Conservation (phyloP, 2,113 vertebrate genomes). For the Rhynchomys soricoides region DNA sequence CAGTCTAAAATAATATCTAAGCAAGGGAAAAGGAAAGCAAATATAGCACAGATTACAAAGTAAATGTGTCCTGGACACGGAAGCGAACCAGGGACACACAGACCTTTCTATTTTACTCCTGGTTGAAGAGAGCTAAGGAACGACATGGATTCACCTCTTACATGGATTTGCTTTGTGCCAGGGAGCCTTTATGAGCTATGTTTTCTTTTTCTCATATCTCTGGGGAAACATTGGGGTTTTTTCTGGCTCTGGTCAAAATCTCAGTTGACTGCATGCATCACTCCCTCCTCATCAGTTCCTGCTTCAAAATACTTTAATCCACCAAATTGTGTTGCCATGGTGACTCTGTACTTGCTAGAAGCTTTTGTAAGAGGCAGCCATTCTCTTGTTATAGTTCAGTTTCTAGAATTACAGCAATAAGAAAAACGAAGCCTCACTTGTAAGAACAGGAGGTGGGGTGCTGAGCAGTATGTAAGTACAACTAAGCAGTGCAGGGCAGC, state of each 20-base stretch:
- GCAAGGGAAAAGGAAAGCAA: background rate
- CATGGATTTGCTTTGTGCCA: background rate
- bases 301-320: slow-evolving; percentile 63
- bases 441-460: background rate
- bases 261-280: background rate
- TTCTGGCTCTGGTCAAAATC: slow-evolving; percentile 42
- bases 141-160: background rate
- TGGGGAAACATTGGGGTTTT: slow-evolving; percentile 39
- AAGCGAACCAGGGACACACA: background rate
- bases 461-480: background rate
- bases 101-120: background rate
- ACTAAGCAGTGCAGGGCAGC: background rate
- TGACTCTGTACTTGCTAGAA: slow-evolving; percentile 65
- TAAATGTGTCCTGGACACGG: background rate
- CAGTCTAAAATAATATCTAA: background rate
- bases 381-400: slow-evolving; percentile 27
- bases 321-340: slow-evolving; percentile 66
- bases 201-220: background rate
- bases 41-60: background rate
- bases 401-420: slow-evolving; percentile 52
- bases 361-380: slow-evolving; percentile 51
- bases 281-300: slow-evolving; percentile 34
- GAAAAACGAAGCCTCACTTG: slow-evolving; percentile 33
- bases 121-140: background rate
- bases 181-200: background rate